Evolutionary conservation across 2,113 vertebrate species (phyloP), one percentile per base, ranked within the genome.

Genomic region (Chamaetylas fuelleborni): DNA sequence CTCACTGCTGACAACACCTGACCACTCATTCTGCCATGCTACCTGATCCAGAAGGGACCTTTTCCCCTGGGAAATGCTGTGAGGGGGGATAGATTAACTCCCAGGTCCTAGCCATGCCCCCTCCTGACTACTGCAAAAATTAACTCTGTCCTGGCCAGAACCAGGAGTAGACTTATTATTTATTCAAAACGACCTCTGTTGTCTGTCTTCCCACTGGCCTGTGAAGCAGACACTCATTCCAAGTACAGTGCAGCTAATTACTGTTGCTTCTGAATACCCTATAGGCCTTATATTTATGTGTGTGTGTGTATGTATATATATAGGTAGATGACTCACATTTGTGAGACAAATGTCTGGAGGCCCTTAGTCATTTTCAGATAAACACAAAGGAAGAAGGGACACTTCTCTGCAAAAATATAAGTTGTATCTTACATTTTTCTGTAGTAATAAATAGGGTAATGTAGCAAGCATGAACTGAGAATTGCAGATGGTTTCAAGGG

Each of bases 11-110:
- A 40, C 38, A 40, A 40, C 38, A 40, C 38, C 38, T 40, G 38
- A 40, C 38, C 38, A 40, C 38, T 64, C 11, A 4, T 56, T 64
- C 17, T 19, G 15, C 8, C 5, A 5, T 1, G 2, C 11, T 40
- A 1, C 12, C 31, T 1, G 2, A 23, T 31, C 17, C 66, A 57
- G 58, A 42, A 57, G 20, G 6, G 9, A 12, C 4, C 11, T 6
- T 24, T 23, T 48, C 12, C 13, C 24, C 20, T 5, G 42, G 42
- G 38, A 88, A 23, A 33, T 64, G 24, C 58, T 34, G 9, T 42
- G 26, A 19, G 36, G 3, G 57, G 34, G 18, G 16, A 36, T 23
- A 57, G 22, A 36, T 31, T 14, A 51, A 66, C 3, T 12, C 20
- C 33, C 12, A 17, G 13, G 28, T 66, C 28, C 12, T 17, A 17